Evolutionary conservation across 2,113 vertebrate genomes (phyloP), one percentile per base, ranked within the genome.

Genomic region (Cyanistes caeruleus): DNA sequence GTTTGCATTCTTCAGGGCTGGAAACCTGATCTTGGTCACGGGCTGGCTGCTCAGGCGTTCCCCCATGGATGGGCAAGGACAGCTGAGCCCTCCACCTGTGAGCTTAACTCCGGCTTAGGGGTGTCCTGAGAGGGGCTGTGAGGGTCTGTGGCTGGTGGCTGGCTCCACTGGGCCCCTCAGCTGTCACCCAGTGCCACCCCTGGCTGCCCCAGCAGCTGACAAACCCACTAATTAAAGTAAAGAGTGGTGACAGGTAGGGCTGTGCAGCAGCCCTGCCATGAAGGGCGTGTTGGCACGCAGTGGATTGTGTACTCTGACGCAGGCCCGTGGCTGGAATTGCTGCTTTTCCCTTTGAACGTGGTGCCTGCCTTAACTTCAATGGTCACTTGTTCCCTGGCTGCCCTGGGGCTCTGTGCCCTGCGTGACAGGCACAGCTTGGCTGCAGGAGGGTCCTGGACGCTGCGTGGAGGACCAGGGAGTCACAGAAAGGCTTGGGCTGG

Each of bases 1-100:
- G 68, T 86, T 92, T 94, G 62, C 83, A 16, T 96, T 87, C 96
- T n/a, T 51, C 62, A 28, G 72, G 30, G 44, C 89, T 90, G 95
- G 91, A 93, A 96, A 88, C 41, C 37, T 41, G 86, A 89, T 83
- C 79, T 68, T 5, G 46, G 79, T 65, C 93, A 67, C 13, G 15
- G 79, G 43, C 77, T 69, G 73, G 37, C 49, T 53, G 90, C 68
- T 87, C 44, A 2, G 76, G n/a, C 68, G 73, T 51, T 41, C 10
- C 27, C 27, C 20, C 3, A 0, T 0, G 30, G 83, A 8, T 2
- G 13, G 33, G 44, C 27, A 44, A 10, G 28, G 39, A 55, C 2
- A 5, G 53, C 10, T 51, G 92, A 55, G n/a, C 20, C 4, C n/a
- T 28, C 5, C 27, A 12, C 5, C 12, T 33, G 51, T 8, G 55